These are phyloP conservation scores for Plutella xylostella DNA, from an alignment of 2,888 invertebrate genomes.

Conservation along the genomic window DNA sequence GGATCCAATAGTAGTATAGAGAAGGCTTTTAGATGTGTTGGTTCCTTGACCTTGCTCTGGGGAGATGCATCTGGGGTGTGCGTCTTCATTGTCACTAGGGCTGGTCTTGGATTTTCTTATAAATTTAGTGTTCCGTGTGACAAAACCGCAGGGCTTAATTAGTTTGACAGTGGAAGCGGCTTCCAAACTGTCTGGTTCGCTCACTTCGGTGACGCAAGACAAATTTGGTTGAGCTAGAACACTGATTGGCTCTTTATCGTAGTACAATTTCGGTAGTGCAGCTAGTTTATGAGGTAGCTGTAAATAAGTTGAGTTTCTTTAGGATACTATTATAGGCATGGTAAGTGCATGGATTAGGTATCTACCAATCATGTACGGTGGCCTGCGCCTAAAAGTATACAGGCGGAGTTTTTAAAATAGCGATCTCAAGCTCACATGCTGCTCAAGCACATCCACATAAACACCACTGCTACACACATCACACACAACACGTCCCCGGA, in stretches of 20 bases:
- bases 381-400: too few species aligned
- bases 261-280: conserved; percentile 30
- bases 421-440: too few species aligned
- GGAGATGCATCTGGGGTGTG: conserved; percentile 22
- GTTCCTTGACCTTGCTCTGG: background rate
- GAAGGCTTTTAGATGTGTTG: conserved; percentile 22
- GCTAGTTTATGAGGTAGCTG: conserved; percentile 46
- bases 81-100: conserved; percentile 10
- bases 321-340: too few species aligned
- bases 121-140: background rate
- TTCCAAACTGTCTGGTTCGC: conserved; percentile 30
- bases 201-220: conserved; percentile 38
- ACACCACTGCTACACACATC: too few species aligned
- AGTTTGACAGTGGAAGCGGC: background rate
- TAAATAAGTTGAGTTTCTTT: conserved; percentile 17
- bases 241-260: conserved; percentile 30
- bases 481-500: too few species aligned
- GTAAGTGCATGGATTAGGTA: too few species aligned
- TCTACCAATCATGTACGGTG: too few species aligned
- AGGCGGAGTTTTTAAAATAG: too few species aligned
- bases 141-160: background rate
- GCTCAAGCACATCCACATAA: too few species aligned
- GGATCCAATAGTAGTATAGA: conserved; percentile 35
- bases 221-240: conserved; percentile 35
- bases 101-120: conserved; percentile 3